phyloP scores from a whole-genome alignment of 1,140 invertebrate genomes.

The Dendrolimus kikuchii region DNA sequence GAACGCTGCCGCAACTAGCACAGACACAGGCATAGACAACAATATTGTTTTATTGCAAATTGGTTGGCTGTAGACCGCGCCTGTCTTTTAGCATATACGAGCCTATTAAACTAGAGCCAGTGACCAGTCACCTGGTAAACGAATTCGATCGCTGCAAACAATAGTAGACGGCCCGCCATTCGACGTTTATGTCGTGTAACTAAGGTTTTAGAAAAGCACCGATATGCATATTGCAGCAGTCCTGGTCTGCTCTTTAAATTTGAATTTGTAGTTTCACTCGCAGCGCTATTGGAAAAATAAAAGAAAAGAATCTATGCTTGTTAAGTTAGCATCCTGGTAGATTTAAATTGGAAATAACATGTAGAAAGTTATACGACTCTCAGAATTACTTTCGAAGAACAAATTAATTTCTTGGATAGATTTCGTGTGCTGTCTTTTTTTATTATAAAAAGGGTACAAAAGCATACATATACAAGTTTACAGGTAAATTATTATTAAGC shows the following conservation, averaged over 20 bases:
- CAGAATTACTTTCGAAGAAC: too few species aligned
- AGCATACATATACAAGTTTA: too few species aligned
- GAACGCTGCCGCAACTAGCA: conserved; percentile 38
- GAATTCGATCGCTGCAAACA: conserved; percentile 59
- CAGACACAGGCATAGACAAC: conserved; percentile 35
- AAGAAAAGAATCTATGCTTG: too few species aligned
- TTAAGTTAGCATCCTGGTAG: too few species aligned
- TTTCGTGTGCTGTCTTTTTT: too few species aligned
- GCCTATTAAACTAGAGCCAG: conserved; percentile 63
- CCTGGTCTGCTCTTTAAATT: conserved; percentile 9
- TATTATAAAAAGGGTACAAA: too few species aligned
- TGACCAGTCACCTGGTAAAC: conserved; percentile 67
- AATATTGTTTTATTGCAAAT: conserved; percentile 72
- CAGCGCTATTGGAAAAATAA: too few species aligned
- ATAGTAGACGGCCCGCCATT: conserved; percentile 38
- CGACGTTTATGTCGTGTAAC: conserved; percentile 27
- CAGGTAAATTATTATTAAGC: too few species aligned
- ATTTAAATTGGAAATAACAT: too few species aligned
- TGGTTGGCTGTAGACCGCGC: conserved; percentile 61
- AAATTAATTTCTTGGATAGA: too few species aligned
- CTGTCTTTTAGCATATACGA: conserved; percentile 67
- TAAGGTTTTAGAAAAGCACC: conserved; percentile 13
- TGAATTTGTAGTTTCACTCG: not conserved
- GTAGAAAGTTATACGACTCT: too few species aligned
- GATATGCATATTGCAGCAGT: conserved; percentile 12